Percentiles rank a stretch among this genome's conserved stretches.
Conservation (phyloP, 1,140 invertebrate species). For the Drosophila kikkawai region DNA sequence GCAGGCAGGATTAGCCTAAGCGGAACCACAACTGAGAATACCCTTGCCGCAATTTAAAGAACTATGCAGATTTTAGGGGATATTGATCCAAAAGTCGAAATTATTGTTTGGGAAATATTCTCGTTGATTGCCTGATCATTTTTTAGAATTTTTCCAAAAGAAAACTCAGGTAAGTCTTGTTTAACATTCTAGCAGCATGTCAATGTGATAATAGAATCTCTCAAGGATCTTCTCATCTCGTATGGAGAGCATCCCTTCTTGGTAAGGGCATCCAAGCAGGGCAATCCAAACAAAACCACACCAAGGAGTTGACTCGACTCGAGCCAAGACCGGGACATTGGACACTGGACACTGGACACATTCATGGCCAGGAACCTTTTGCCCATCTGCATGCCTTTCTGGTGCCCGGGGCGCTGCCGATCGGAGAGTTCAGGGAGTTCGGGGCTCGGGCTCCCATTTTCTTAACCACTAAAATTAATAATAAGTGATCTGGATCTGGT, state of each 20-base stretch:
- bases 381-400: slow-evolving; percentile 79
- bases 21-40: slow-evolving; percentile 30
- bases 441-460: slow-evolving; percentile 70
- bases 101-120: background rate
- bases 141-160: background rate
- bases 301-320: slow-evolving; percentile 43
- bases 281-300: slow-evolving; percentile 35
- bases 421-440: slow-evolving; percentile 49
- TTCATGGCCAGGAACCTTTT: slow-evolving; percentile 73
- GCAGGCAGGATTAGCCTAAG: slow-evolving; percentile 40
- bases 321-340: slow-evolving; percentile 34
- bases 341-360: slow-evolving; percentile 34
- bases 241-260: background rate
- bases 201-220: background rate
- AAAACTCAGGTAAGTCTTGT: background rate
- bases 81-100: background rate
- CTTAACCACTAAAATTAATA: slow-evolving; percentile 85
- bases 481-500: slow-evolving; percentile 84
- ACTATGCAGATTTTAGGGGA: background rate
- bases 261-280: slow-evolving; percentile 18
- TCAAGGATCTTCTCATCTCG: too few relatives aligned
- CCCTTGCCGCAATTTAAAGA: background rate
- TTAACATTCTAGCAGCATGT: too few relatives aligned
- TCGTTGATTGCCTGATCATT: too few relatives aligned
- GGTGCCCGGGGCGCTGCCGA: slow-evolving; percentile 73